phyloP scores from a whole-genome alignment of 2,113 vertebrate genomes.

The Psilopsiagon aymara region DNA sequence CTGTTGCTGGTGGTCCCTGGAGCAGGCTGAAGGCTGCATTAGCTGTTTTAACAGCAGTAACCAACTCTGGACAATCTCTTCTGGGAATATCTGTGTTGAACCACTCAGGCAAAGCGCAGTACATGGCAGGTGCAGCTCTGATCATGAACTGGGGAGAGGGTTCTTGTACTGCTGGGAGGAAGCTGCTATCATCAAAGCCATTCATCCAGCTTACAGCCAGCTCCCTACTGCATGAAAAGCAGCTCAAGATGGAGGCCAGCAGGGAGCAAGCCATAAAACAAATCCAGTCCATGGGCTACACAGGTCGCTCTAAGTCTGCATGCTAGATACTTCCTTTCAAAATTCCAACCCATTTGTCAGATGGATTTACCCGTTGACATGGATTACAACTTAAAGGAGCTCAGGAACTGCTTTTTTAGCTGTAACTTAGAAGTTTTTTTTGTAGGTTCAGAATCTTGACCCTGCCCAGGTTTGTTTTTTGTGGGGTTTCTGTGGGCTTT shows the following conservation, averaged over 20 bases:
- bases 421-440: not conserved
- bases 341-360: not conserved
- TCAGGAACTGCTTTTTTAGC: not conserved
- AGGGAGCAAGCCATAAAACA: not conserved
- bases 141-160: not conserved
- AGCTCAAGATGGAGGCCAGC: not conserved
- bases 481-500: not conserved
- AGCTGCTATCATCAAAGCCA: not conserved
- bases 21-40: not conserved
- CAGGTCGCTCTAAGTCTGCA: not conserved
- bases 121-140: not conserved
- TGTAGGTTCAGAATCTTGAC: not conserved
- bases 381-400: not conserved
- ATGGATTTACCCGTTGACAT: not conserved
- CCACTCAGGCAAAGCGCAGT: not conserved
- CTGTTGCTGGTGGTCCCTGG: not conserved
- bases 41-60: not conserved
- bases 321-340: not conserved
- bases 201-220: not conserved
- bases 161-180: not conserved
- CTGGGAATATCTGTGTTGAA: not conserved
- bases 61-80: not conserved
- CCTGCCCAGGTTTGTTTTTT: not conserved
- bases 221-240: not conserved
- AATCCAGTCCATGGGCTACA: not conserved